These are phyloP conservation scores for Drosophila austrosaltans DNA, from an alignment of 2,888 invertebrate species.

Conservation along the genomic window DNA sequence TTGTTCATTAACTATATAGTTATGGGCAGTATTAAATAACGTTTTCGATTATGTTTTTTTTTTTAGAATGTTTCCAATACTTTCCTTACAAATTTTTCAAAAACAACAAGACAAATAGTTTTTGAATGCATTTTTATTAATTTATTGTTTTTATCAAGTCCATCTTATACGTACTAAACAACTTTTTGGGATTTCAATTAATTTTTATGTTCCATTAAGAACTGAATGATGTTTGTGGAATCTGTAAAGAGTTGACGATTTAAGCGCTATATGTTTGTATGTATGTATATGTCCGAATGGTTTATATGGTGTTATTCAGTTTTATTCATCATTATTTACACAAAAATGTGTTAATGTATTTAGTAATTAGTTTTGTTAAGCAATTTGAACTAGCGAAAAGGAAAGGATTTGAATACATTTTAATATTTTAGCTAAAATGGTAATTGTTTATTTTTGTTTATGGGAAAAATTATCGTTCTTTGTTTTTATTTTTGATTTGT, in stretches of 20 bases:
- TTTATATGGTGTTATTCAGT: constrained; percentile 22
- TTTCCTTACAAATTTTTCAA: background rate
- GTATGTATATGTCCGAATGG: constrained; percentile 22
- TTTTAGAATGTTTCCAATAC: background rate
- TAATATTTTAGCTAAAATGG: constrained; percentile 38
- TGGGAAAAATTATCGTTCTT: background rate
- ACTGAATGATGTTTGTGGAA: constrained; percentile 41
- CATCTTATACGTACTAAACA: constrained; percentile 58
- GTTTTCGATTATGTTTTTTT: too few relatives aligned
- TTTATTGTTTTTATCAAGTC: constrained; percentile 57
- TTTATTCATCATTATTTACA: constrained; percentile 52
- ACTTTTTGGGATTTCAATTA: constrained; percentile 42
- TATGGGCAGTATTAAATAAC: too few relatives aligned
- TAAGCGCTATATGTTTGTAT: constrained; percentile 28
- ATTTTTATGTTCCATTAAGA: constrained; percentile 24
- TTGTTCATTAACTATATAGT: background rate
- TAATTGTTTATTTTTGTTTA: background rate
- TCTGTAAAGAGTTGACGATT: constrained; percentile 36
- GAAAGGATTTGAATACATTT: constrained; percentile 51
- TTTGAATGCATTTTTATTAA: constrained; percentile 58
- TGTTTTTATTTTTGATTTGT: constrained; percentile 53
- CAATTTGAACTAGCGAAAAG: constrained; percentile 56
- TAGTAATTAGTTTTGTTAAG: constrained; percentile 32
- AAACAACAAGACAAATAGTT: constrained; percentile 9
- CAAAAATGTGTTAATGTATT: constrained; percentile 50